phyloP scores from a whole-genome alignment of 2,113 vertebrate genomes.

The Petaurus breviceps region DNA sequence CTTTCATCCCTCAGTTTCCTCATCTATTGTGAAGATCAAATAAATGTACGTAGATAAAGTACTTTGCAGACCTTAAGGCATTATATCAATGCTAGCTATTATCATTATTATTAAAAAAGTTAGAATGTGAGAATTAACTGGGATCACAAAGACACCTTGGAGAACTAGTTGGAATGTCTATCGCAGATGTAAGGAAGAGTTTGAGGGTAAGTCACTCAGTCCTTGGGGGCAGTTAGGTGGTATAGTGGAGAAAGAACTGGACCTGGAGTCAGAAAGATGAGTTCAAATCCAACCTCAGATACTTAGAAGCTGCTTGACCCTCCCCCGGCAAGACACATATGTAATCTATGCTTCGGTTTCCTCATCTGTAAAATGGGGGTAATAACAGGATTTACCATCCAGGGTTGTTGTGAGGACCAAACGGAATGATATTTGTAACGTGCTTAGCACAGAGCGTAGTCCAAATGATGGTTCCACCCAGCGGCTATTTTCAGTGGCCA shows the following conservation, averaged over 20 bases:
- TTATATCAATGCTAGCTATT: background rate
- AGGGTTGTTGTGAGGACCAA: background rate
- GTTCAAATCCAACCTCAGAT: background rate
- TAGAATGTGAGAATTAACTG: background rate
- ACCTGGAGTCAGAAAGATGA: background rate
- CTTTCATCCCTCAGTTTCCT: too few species aligned
- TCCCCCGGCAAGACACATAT: background rate
- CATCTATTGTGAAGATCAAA: background rate
- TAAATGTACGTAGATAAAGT: background rate
- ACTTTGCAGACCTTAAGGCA: background rate
- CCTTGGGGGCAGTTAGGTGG: background rate
- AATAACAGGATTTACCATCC: background rate
- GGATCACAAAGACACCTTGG: background rate
- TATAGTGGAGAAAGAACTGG: background rate
- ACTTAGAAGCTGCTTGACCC: background rate
- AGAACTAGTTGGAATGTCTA: background rate
- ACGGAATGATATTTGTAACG: background rate
- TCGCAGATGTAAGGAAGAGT: background rate
- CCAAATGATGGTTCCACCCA: background rate
- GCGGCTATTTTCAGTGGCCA: background rate
- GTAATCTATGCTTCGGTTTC: background rate
- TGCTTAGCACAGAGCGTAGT: background rate
- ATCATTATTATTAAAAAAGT: background rate
- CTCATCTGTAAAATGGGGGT: background rate
- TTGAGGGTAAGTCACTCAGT: background rate